Evolutionary conservation across 2,113 vertebrate species (phyloP).

Genomic region (Varanus komodoensis): DNA sequence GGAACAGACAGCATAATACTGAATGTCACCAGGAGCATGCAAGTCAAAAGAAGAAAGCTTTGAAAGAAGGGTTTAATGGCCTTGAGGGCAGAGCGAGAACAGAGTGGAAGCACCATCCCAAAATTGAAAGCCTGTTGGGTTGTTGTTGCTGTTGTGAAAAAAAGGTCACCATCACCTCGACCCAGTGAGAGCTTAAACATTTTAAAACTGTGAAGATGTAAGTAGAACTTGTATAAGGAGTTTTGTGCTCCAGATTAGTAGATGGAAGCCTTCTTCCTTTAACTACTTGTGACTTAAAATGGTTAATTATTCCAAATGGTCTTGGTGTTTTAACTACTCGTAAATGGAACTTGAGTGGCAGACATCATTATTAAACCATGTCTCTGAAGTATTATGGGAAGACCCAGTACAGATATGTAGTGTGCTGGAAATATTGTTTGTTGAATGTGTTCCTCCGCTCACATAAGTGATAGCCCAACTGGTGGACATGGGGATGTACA

Average conservation of each 20-base stretch:
- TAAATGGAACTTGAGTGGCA: background rate
- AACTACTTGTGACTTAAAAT: background rate
- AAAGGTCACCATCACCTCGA: background rate
- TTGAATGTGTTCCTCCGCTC: background rate
- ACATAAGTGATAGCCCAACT: background rate
- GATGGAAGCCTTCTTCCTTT: background rate
- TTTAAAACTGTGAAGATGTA: background rate
- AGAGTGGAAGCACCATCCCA: background rate
- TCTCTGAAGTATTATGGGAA: background rate
- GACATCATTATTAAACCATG: background rate
- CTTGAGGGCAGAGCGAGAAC: background rate
- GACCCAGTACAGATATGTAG: background rate
- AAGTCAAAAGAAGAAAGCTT: background rate
- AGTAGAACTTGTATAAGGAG: background rate
- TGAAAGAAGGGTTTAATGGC: background rate
- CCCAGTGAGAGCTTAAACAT: background rate
- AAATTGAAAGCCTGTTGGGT: background rate
- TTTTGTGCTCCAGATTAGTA: background rate
- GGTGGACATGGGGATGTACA: background rate
- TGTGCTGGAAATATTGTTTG: background rate
- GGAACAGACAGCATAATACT: background rate
- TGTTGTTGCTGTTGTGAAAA: background rate
- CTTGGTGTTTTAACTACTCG: background rate
- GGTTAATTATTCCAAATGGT: no score
- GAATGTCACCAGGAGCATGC: constrained; percentile 1